phyloP scores from a whole-genome alignment of 2,113 vertebrate genomes.

The Corapipo altera region DNA sequence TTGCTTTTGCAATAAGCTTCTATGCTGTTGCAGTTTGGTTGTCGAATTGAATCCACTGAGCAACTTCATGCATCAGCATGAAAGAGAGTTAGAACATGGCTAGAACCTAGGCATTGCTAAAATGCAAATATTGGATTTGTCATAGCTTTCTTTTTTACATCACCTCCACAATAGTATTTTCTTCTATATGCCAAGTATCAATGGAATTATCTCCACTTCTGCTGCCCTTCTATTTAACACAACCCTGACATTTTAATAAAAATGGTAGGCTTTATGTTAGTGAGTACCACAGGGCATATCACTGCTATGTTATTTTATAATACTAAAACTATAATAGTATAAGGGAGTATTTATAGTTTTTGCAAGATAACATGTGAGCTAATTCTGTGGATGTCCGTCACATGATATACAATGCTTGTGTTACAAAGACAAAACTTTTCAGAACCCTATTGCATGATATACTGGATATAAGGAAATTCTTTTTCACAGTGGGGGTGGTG shows the following conservation, averaged over 20 bases:
- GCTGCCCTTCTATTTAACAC: not conserved
- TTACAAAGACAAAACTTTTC: not conserved
- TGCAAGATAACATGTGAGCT: not conserved
- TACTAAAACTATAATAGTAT: not conserved
- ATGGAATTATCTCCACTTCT: not conserved
- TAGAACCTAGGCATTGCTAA: not conserved
- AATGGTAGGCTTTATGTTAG: not conserved
- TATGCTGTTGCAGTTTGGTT: not conserved
- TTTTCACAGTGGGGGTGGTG: rapidly evolving
- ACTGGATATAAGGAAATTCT: not conserved
- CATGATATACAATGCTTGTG: not conserved
- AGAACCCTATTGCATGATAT: not conserved
- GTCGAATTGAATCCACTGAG: not conserved
- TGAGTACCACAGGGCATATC: not conserved
- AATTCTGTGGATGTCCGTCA: not conserved
- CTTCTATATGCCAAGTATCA: not conserved
- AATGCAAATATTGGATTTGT: not conserved
- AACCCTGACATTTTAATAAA: not conserved
- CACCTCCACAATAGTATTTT: not conserved
- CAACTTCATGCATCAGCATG: not conserved
- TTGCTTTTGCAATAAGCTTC: not conserved
- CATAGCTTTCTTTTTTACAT: not conserved
- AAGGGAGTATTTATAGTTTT: not conserved
- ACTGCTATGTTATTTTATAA: not conserved
- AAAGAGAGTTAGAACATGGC: not conserved